Percentiles rank a stretch among this genome's conserved stretches.
These are phyloP conservation scores for Micromesistius poutassou DNA, from an alignment of 2,797 vertebrate species.

Conservation along the genomic window DNA sequence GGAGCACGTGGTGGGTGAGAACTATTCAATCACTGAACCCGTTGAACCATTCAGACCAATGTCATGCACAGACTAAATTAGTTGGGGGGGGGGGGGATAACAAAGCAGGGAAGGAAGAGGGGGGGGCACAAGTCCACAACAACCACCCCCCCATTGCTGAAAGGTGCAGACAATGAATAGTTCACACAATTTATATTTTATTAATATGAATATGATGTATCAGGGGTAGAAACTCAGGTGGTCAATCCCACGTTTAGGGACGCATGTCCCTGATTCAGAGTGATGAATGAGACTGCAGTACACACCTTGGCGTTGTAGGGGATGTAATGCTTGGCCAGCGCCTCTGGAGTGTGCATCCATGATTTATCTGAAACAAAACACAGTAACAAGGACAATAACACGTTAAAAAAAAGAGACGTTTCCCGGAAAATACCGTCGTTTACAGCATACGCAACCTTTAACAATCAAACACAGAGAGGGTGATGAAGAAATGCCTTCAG, in stretches of 20 bases:
- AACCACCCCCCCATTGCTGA: background rate
- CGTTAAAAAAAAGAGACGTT: background rate
- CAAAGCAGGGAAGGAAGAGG: no score
- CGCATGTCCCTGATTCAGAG: background rate
- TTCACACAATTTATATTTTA: background rate
- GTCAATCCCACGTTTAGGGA: background rate
- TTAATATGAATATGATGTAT: no score
- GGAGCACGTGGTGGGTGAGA: background rate
- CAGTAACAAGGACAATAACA: slow-evolving; percentile 20
- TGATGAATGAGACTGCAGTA: slow-evolving; percentile 8
- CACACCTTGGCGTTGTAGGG: slow-evolving; percentile 96
- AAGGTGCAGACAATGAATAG: background rate
- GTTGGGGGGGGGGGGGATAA: background rate
- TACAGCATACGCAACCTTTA: background rate
- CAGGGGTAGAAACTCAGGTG: background rate
- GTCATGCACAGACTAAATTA: background rate
- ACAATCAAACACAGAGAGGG: background rate
- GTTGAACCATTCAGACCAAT: background rate
- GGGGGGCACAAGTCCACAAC: background rate
- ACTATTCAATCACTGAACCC: background rate
- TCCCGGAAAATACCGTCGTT: background rate
- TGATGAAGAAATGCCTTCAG: background rate
- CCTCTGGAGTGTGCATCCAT: slow-evolving; percentile 98
- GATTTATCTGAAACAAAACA: slow-evolving; percentile 90
- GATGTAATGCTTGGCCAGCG: slow-evolving; percentile 96